Evolutionary conservation across 2,888 invertebrate species (phyloP).

Genomic region (Drosophila suboccidentalis): DNA sequence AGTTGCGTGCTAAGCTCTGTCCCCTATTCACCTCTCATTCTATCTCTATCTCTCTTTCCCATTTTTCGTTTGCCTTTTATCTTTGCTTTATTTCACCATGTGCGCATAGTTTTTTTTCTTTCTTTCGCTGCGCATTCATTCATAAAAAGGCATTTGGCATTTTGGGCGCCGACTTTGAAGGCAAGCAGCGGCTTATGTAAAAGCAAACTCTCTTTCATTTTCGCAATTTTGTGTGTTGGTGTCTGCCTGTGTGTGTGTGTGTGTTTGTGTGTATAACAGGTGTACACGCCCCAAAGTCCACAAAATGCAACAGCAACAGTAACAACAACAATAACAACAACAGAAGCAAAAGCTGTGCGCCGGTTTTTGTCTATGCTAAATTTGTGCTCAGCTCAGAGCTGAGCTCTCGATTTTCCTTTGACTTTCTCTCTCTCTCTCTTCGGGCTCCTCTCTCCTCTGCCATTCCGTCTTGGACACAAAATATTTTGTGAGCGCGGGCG

Average conservation of each 20-base stretch:
- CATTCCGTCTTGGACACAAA: constrained; percentile 5
- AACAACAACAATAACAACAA: constrained; percentile 24
- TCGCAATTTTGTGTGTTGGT: constrained; percentile 40
- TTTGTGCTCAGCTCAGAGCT: constrained; percentile 29
- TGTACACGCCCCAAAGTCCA: constrained; percentile 52
- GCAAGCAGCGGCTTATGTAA: constrained; percentile 63
- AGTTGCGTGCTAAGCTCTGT: constrained; percentile 67
- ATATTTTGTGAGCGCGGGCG: constrained; percentile 55
- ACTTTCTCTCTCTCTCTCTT: constrained; percentile 10
- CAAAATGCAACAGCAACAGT: constrained; percentile 26
- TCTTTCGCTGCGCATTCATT: constrained; percentile 68
- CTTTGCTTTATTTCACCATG: constrained; percentile 45
- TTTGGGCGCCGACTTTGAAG: constrained; percentile 38
- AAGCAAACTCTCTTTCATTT: constrained; percentile 73
- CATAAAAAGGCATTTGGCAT: constrained; percentile 68
- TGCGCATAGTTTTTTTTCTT: constrained; percentile 57
- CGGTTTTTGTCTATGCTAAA: constrained; percentile 62
- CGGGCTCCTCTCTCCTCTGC: constrained; percentile 2
- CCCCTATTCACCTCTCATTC: constrained; percentile 9
- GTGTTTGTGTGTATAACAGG: constrained; percentile 51
- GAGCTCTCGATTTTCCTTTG: constrained; percentile 15
- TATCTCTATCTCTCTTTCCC: background rate
- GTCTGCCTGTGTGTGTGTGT: constrained; percentile 1
- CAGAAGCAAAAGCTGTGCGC: constrained; percentile 48
- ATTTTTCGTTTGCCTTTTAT: constrained; percentile 5